A percentile compares a stretch with the other conserved stretches of the same genome.
Conservation (phyloP, 2,797 vertebrate species). For the Rhinogobio ventralis region DNA sequence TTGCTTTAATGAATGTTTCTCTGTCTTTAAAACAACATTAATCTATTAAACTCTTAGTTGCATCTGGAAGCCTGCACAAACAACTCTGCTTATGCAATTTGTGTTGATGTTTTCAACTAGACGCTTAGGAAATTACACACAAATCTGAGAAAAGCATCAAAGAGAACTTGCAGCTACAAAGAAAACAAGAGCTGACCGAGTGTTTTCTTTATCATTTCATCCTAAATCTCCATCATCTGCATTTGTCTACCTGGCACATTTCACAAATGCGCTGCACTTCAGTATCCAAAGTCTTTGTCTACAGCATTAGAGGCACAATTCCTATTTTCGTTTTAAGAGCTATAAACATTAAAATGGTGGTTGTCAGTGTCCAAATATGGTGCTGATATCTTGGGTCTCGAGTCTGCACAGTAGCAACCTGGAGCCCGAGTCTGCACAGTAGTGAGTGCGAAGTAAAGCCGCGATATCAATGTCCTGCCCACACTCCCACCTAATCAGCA, state of each 20-base stretch:
- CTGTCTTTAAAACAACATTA: neutral
- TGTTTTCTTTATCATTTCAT: constrained; percentile 14
- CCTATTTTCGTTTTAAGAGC: neutral
- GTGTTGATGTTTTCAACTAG: neutral
- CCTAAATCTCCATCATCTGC: constrained; percentile 43
- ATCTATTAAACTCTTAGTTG: neutral
- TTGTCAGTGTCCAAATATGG: neutral
- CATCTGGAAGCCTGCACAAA: neutral
- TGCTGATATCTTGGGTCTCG: too few species aligned
- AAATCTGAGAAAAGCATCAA: constrained; percentile 31
- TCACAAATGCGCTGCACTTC: neutral
- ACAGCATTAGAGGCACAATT: neutral
- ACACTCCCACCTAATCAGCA: too few species aligned
- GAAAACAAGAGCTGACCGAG: neutral
- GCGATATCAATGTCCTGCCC: too few species aligned
- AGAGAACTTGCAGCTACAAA: constrained; percentile 23
- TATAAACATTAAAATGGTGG: neutral
- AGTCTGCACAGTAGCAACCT: too few species aligned
- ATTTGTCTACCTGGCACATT: neutral
- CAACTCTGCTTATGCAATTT: constrained; percentile 9
- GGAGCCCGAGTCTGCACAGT: too few species aligned
- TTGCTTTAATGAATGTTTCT: neutral
- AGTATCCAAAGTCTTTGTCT: neutral
- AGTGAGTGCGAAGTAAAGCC: too few species aligned
- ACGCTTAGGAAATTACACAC: neutral